Percentiles rank a stretch among this genome's conserved stretches.
Conservation (phyloP, 2,888 invertebrate genomes). For the Philereme vetulata region DNA sequence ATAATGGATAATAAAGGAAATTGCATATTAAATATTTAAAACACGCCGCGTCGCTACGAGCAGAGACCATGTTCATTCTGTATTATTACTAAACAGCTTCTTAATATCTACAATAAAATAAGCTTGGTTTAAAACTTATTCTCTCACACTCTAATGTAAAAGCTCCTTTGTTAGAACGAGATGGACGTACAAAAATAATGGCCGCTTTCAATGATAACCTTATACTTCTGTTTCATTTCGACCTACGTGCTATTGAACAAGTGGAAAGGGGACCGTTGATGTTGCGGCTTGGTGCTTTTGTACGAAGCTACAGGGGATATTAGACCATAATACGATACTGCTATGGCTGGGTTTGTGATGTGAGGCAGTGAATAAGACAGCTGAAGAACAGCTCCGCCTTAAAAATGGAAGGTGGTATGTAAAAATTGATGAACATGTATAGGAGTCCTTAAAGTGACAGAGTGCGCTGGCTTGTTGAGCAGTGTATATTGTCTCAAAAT, state of each 20-base stretch:
- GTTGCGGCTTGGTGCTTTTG: slow-evolving; percentile 62
- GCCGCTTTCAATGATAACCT: slow-evolving; percentile 43
- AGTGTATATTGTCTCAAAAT: slow-evolving; percentile 83
- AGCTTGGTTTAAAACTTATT: slow-evolving; percentile 46
- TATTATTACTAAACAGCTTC: slow-evolving; percentile 80
- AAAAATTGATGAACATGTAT: slow-evolving; percentile 84
- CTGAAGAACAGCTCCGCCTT: slow-evolving; percentile 82
- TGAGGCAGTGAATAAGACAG: slow-evolving; percentile 49
- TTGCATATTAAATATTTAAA: slow-evolving; percentile 82
- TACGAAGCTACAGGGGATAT: slow-evolving; percentile 28
- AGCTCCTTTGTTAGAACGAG: slow-evolving; percentile 51
- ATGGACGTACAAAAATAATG: slow-evolving; percentile 42
- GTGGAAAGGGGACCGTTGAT: slow-evolving; percentile 69
- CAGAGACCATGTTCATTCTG: slow-evolving; percentile 77
- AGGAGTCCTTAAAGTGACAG: slow-evolving; percentile 84
- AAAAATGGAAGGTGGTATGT: slow-evolving; percentile 85
- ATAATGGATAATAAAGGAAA: slow-evolving; percentile 76
- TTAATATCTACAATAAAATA: slow-evolving; percentile 70
- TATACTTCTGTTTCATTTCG: slow-evolving; percentile 64
- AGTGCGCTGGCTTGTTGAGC: slow-evolving; percentile 81
- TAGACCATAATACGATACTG: fast-evolving
- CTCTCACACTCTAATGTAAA: slow-evolving; percentile 56
- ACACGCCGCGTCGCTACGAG: slow-evolving; percentile 68
- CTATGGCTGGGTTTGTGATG: slow-evolving; percentile 44
- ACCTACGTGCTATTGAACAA: slow-evolving; percentile 48